phyloP scores from a whole-genome alignment of 2,888 invertebrate species.

The Phyto melanocephala region DNA sequence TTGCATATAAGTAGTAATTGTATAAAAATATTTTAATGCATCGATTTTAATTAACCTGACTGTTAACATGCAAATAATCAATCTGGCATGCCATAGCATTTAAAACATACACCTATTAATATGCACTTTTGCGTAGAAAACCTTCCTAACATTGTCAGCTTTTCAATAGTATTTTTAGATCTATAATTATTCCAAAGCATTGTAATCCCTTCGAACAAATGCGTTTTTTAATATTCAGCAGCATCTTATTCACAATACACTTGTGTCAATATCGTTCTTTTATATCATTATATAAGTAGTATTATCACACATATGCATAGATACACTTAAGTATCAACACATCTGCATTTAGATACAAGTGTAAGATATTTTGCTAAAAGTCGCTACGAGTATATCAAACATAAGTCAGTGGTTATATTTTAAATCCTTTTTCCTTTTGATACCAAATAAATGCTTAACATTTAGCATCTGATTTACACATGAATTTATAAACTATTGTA shows the following conservation, averaged over 20 bases:
- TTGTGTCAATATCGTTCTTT: neutral
- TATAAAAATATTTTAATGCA: too few species aligned
- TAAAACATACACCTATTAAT: too few species aligned
- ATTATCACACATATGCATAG: neutral
- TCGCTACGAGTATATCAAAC: neutral
- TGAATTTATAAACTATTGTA: conserved; percentile 35
- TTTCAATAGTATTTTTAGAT: too few species aligned
- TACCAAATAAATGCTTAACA: neutral
- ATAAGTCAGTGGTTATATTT: conserved; percentile 23
- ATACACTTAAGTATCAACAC: neutral
- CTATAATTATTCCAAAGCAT: too few species aligned
- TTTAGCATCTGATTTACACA: conserved; percentile 39
- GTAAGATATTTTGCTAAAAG: conserved; percentile 8
- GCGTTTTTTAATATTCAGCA: too few species aligned
- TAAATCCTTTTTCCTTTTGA: conserved; percentile 22
- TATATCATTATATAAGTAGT: neutral
- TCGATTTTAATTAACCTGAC: too few species aligned
- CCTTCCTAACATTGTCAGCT: too few species aligned
- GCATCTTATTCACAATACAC: neutral
- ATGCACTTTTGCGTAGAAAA: too few species aligned
- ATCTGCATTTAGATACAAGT: neutral
- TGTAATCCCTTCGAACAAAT: too few species aligned
- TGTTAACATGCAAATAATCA: too few species aligned
- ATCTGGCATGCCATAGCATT: too few species aligned
- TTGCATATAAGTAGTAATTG: too few species aligned